Base-by-base conservation (phyloP, 2,797 vertebrate species). In the Tauraco hartlaubi region DNA sequence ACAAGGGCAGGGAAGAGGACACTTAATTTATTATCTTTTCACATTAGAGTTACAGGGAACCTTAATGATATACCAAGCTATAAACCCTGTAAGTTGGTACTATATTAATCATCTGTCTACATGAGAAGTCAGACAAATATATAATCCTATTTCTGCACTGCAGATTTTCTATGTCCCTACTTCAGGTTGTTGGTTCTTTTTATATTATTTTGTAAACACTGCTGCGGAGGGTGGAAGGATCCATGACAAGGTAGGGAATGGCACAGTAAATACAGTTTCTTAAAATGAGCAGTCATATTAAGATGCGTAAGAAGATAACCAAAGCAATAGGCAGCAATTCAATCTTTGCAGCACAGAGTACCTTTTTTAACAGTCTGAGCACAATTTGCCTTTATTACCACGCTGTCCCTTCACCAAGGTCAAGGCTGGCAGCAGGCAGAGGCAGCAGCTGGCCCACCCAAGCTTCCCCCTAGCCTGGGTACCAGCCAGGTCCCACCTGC, bases 1-100 rank as follows among this genome's bases (percentile, higher is more conserved):
- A 93, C 95, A 97, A 97, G 95, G 94, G 90, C 94, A 96, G 68
- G 49, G 49, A 95, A 61, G 79, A 93, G 90, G 95, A 97, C 90
- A 55, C 33, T 78, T 90, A 67, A 92, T 94, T 84, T 95, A 96
- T 95, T 94, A 91, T 92, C 92, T 92, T 88, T 91, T 84, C 88
- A 95, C 91, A 90, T 92, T 95, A 85, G 67, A 94, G 71, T 88
- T 94, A 93, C 86, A 80, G 39, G 62, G 81, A 95, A 85, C 75
- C n/a, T 94, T 96, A 96, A 92, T 94, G 93, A 96, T 62, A 96
- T 5, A 85, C n/a, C 88, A 90, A 92, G 84, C 84, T 77, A 88
- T 85, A 95, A 95, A 96, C 56, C 72, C 81, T 90, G 89, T 77
- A 94, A 94, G 84, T 52, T 80, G 54, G 46, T 64, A 22, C 91